Evolutionary conservation across 2,113 vertebrate species (phyloP).

Genomic region (Spilogale gracilis): DNA sequence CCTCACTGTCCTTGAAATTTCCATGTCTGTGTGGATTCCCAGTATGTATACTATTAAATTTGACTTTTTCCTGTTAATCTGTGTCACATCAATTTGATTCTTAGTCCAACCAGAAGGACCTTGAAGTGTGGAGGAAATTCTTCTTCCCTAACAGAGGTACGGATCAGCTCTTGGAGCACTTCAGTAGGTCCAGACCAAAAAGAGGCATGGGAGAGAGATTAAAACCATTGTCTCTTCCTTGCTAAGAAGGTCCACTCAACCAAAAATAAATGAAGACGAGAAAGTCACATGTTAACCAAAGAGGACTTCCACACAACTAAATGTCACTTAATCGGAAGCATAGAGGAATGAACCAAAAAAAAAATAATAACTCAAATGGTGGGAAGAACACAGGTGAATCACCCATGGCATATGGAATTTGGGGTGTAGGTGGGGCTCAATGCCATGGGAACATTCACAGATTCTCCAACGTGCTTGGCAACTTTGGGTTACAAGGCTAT

Average conservation of each 20-base stretch:
- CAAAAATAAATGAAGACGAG: constrained; percentile 40
- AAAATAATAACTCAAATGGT: background rate
- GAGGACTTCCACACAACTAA: constrained; percentile 44
- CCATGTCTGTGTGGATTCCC: background rate
- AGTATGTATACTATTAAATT: background rate
- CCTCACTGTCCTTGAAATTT: background rate
- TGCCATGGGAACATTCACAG: background rate
- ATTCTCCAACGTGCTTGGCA: background rate
- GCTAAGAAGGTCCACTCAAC: background rate
- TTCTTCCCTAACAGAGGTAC: background rate
- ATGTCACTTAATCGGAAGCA: background rate
- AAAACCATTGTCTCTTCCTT: constrained; percentile 28
- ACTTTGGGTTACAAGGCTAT: background rate
- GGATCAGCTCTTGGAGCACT: background rate
- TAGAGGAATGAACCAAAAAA: constrained; percentile 14
- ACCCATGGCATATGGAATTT: constrained; percentile 36
- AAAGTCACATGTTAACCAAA: constrained; percentile 37
- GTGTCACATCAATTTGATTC: background rate
- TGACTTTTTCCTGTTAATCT: background rate
- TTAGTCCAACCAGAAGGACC: background rate
- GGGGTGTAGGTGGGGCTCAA: background rate
- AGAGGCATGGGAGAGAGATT: background rate
- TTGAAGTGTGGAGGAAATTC: background rate
- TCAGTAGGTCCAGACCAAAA: constrained; percentile 12
- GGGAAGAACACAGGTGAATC: constrained; percentile 32